Evolutionary conservation across 2,888 invertebrate species (phyloP).

Genomic region (Machimus atricapillus): DNA sequence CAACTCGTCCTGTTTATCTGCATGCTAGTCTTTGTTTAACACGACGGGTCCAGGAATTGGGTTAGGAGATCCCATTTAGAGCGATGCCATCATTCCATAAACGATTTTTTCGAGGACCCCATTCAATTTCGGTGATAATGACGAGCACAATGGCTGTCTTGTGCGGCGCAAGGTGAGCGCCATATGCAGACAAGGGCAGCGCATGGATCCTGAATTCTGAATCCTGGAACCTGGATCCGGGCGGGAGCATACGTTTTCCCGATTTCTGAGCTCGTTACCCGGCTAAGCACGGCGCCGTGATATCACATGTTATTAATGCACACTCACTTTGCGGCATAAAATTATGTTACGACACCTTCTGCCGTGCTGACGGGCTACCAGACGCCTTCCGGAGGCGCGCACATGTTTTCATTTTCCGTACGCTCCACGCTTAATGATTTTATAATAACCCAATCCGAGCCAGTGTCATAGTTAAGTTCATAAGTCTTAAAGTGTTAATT

Average conservation of each 20-base stretch:
- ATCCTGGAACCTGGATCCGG: too few species aligned
- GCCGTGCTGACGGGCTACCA: background rate
- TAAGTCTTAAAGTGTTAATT: conserved; percentile 27
- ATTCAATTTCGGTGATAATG: conserved; percentile 16
- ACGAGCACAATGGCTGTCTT: background rate
- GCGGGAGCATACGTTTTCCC: background rate
- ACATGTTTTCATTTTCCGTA: conserved; percentile 3
- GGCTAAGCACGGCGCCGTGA: background rate
- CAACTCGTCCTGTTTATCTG: background rate
- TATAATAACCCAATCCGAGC: conserved; percentile 23
- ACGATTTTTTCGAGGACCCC: conserved; percentile 18
- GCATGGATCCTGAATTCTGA: background rate
- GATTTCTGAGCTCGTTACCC: background rate
- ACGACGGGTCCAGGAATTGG: background rate
- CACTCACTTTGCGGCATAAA: background rate
- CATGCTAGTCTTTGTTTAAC: conserved; percentile 8
- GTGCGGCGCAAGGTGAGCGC: background rate
- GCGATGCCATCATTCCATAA: background rate
- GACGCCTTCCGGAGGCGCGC: background rate
- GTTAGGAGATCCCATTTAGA: background rate
- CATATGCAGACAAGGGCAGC: background rate
- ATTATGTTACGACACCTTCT: background rate
- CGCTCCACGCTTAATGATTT: conserved; percentile 16
- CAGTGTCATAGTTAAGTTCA: conserved; percentile 1
- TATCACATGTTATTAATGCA: conserved; percentile 11